Conservation (phyloP, 2,797 vertebrate species). For the Lepus oiostolus region DNA sequence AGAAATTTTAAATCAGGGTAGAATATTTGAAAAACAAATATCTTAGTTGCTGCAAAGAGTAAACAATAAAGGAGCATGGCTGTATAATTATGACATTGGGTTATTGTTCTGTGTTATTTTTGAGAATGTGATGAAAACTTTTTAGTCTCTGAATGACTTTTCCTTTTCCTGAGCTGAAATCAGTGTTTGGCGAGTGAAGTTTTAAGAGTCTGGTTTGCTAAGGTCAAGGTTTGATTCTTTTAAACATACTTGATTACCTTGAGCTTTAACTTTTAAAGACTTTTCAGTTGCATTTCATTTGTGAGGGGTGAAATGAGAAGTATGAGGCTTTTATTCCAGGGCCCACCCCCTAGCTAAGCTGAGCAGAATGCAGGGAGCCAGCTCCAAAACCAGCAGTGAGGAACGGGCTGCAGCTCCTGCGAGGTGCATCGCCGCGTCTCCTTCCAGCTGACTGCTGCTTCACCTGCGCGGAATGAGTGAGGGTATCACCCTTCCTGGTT, state of each 20-base stretch:
- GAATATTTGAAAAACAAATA: constrained; percentile 46
- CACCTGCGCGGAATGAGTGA: background rate
- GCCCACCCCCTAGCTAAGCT: background rate
- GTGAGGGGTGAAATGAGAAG: constrained; percentile 6
- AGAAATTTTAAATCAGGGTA: constrained; percentile 44
- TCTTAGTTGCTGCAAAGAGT: constrained; percentile 18
- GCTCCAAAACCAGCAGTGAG: background rate
- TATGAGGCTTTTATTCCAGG: constrained; percentile 15
- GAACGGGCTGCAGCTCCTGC: background rate
- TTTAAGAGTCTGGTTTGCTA: background rate
- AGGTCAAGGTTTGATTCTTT: constrained; percentile 43
- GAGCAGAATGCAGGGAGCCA: background rate
- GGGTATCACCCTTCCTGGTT: background rate
- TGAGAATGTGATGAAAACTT: constrained; percentile 15
- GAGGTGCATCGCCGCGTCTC: background rate
- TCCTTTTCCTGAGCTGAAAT: constrained; percentile 40
- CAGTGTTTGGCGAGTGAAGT: constrained; percentile 24
- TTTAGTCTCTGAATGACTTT: constrained; percentile 56
- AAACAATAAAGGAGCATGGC: background rate
- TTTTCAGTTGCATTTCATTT: constrained; percentile 46
- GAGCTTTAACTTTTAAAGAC: constrained; percentile 51
- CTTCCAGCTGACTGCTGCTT: background rate
- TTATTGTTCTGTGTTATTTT: constrained; percentile 41
- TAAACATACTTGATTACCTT: background rate
- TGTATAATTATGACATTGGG: background rate